Conservation (phyloP, 23 tunicate species). For the Botrylloides violaceus region DNA sequence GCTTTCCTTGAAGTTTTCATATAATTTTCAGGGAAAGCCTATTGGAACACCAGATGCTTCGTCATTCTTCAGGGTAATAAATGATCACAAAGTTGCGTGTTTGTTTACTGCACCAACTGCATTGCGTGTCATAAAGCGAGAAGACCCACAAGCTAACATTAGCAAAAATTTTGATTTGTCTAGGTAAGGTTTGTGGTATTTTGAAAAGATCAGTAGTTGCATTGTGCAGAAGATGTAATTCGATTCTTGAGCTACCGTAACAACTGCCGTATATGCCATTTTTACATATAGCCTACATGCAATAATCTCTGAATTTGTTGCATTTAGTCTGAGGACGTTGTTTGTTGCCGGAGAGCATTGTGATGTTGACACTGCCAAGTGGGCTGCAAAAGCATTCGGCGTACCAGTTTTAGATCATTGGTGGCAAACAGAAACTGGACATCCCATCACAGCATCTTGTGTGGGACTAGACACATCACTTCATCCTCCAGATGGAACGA, state of each 20-base stretch:
- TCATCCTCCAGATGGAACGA: conserved; percentile 63
- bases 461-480: conserved; percentile 59
- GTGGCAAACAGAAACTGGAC: conserved; percentile 97
- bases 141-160: conserved; percentile 53
- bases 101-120: conserved; percentile 96
- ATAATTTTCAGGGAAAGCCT: conserved; percentile 73
- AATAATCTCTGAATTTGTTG: no score
- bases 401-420: conserved; percentile 85
- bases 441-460: conserved; percentile 79
- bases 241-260: no score
- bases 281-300: background rate
- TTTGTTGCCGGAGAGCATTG: conserved; percentile 96
- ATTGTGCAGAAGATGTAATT: no score
- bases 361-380: conserved; percentile 69
- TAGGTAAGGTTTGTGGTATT: conserved; percentile 25
- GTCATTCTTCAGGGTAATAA: conserved; percentile 63
- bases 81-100: conserved; percentile 77
- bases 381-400: conserved; percentile 67
- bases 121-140: conserved; percentile 74
- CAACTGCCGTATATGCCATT: background rate
- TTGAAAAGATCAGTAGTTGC: no score
- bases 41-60: conserved; percentile 92
- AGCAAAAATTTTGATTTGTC: conserved; percentile 64
- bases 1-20: no score
- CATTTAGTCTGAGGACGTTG: conserved; percentile 47